Evolutionary conservation across 2,888 invertebrate species (phyloP), one percentile per base, ranked within the genome.

Genomic region (Malachius bipustulatus): DNA sequence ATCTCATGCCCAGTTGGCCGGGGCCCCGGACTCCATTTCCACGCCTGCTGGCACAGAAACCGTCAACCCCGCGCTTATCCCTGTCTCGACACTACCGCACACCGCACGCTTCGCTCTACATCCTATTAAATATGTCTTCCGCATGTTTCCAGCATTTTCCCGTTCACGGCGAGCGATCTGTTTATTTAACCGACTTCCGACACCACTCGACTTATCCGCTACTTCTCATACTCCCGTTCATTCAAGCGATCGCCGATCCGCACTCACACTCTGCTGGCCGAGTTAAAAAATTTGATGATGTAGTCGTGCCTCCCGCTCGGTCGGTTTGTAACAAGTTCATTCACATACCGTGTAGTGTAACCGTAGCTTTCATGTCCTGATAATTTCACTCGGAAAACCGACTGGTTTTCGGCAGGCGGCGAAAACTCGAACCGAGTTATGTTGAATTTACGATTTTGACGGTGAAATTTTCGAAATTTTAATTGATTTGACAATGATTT

Each of bases 1-100:
- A 73, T 73, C 65, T 73, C 73, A 73, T 72, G 66, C 65, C 67
- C 65, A 60, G 66, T 63, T 62, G 64, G 65, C 66, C 42, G 40
- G 30, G 39, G 44, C 43, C 42, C 63, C 60, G 63, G 62, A 62
- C 67, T 52, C 47, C 46, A 57, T 64, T 46, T 61, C 60, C 57
- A 56, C 60, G 59, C 60, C 60, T 59, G 37, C 37, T 16, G 30
- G 28, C 19, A 34, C 35, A 14, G n/a, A n/a, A n/a, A 33, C 39
- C 10, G 35, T 32, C 4, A 32, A 32, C 33, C 12, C 26, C 6
- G 33, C 16, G 16, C 24, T 10, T 27, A 45, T 50, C 49, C 51
- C 50, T n/a, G 49, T 53, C 44, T 51, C 51, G 47, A 52, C 49
- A 43, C 40, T 47, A 41, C 45, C 42, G 38, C 45, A 45, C 41